These are phyloP conservation scores for Muntiacus reevesi DNA, from an alignment of 2,113 vertebrate species.

Conservation along the genomic window DNA sequence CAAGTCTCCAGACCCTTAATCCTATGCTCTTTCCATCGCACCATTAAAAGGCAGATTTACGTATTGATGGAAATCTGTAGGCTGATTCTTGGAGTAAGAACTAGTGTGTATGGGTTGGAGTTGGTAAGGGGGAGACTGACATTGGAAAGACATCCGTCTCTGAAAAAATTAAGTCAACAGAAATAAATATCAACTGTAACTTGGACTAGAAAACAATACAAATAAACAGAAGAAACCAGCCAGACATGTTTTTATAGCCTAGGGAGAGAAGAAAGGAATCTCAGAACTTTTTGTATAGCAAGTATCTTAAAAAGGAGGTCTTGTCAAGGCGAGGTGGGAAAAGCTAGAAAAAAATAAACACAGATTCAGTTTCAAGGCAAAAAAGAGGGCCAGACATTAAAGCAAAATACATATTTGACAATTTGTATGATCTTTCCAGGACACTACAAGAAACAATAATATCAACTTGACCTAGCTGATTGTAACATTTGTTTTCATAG, in stretches of 20 bases:
- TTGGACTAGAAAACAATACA: not conserved
- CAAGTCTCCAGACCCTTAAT: not conserved
- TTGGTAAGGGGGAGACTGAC: not conserved
- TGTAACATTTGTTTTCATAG: not conserved
- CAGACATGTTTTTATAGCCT: not conserved
- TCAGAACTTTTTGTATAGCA: not conserved
- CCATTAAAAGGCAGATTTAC: not conserved
- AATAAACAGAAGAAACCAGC: not conserved
- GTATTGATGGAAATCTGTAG: not conserved
- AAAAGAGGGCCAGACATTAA: not conserved
- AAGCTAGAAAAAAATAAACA: not conserved
- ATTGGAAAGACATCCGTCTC: not conserved
- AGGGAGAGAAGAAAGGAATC: not conserved
- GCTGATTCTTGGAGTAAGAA: not conserved
- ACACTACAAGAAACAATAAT: not conserved
- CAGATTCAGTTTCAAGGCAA: not conserved
- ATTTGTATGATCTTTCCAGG: not conserved
- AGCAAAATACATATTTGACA: not conserved
- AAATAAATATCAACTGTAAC: constrained; percentile 2
- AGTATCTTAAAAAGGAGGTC: not conserved
- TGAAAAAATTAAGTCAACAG: not conserved
- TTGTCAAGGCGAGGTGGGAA: not conserved
- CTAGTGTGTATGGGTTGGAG: not conserved
- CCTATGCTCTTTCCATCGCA: not conserved
- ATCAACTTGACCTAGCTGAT: not conserved